A percentile compares a stretch with the other conserved stretches of the same genome.
phyloP scores from a whole-genome alignment of 2,888 invertebrate genomes.

The Drosophila mimetica region DNA sequence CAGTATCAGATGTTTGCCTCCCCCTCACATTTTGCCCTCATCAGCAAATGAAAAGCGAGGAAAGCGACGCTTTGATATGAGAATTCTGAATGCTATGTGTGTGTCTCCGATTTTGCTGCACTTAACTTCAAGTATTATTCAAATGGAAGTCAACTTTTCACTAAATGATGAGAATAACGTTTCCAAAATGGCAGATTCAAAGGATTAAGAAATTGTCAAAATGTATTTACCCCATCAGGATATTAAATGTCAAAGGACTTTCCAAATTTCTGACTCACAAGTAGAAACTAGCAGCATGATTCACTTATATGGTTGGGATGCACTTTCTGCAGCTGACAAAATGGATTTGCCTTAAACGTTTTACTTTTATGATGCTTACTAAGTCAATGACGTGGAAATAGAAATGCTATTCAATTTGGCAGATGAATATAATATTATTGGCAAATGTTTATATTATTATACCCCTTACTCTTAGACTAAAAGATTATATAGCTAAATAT shows the following conservation, averaged over 20 bases:
- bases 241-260: background rate
- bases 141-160: conserved; percentile 9
- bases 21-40: background rate
- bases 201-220: background rate
- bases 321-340: conserved; percentile 12
- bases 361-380: conserved; percentile 17
- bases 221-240: too few species aligned
- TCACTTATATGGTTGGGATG: conserved; percentile 1
- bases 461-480: too few species aligned
- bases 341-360: conserved; percentile 14
- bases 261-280: conserved; percentile 1
- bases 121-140: background rate
- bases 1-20: conserved; percentile 12
- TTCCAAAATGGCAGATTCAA: background rate
- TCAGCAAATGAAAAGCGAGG: conserved; percentile 1
- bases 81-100: conserved; percentile 6
- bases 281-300: conserved; percentile 3
- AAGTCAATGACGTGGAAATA: conserved; percentile 14
- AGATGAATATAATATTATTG: background rate
- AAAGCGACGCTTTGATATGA: conserved; percentile 11
- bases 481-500: too few species aligned
- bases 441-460: too few species aligned
- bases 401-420: background rate
- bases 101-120: conserved; percentile 8
- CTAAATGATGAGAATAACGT: conserved; percentile 1